A percentile compares a stretch with the other conserved stretches of the same genome.
Conservation (phyloP, 1,140 invertebrate genomes). For the honey bee (Apis mellifera) region Amel_HAv3.1 CM009932.2:14349001-14349500, state of each 20-base stretch:
- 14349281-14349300: background rate
- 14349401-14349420: too few species aligned
- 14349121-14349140: background rate
- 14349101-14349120: background rate
- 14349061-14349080: background rate
- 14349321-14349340: background rate
- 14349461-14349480: background rate
- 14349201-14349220: conserved; percentile 1
- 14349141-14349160: too few species aligned
- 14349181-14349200: background rate
- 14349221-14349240: background rate
- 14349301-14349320: background rate
- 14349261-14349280: too few species aligned
- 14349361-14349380: background rate
- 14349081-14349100: background rate
- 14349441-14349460: too few species aligned
- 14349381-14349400: too few species aligned
- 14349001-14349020: background rate
- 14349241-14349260: background rate
- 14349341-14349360: background rate
- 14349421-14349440: background rate
- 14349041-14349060: background rate
- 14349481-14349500: background rate
- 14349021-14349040: background rate
- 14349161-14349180: conserved; percentile 10